Conservation (phyloP, 2,113 vertebrate species). For the Coreoperca whiteheadi region DNA sequence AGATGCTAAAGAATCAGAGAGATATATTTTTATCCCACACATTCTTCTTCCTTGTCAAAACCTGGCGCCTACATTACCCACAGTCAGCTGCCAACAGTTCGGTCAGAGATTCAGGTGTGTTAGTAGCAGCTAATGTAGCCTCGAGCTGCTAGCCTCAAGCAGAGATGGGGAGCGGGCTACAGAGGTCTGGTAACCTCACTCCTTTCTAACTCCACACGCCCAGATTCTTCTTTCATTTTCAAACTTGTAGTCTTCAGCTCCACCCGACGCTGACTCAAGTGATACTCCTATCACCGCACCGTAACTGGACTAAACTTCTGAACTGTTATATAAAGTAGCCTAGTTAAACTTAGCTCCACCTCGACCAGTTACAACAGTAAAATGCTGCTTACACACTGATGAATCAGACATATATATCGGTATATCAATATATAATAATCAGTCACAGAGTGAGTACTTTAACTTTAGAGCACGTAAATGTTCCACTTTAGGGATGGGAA, state of each 20-base stretch:
- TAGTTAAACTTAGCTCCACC: not conserved
- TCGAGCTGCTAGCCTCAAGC: not conserved
- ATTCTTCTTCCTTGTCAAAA: not conserved
- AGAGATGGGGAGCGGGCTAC: not conserved
- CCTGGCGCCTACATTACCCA: not conserved
- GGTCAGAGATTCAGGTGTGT: too few species aligned
- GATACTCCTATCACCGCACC: not conserved
- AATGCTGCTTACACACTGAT: not conserved
- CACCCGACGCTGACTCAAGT: not conserved
- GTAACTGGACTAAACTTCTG: not conserved
- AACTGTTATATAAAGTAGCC: not conserved
- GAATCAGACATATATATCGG: not conserved
- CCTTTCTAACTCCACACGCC: not conserved
- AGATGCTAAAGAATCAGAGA: not conserved
- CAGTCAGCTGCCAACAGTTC: not conserved
- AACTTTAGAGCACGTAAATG: not conserved
- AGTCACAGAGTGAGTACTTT: not conserved
- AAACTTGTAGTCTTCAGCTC: not conserved
- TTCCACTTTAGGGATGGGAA: not conserved
- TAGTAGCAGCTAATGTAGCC: not conserved
- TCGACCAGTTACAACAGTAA: not conserved
- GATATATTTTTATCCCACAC: conserved; percentile 1
- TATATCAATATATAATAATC: not conserved
- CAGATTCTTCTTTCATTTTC: not conserved
- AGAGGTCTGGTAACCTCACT: not conserved